Conservation (phyloP, 2,888 invertebrate genomes). For the Dorcus parallelipipedus region DNA sequence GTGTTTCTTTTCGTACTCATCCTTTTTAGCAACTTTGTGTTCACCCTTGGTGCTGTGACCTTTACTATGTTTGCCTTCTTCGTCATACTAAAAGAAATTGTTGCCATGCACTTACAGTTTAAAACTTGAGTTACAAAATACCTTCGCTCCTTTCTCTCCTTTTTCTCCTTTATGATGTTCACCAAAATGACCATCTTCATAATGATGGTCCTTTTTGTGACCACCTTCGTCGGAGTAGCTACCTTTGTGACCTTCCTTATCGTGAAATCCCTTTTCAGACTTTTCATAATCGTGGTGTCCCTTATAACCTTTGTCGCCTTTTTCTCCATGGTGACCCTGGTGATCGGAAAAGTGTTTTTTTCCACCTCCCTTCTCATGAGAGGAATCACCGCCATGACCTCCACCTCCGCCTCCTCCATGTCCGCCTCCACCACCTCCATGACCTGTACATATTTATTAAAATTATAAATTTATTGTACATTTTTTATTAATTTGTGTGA, state of each 20-base stretch:
- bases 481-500: no score
- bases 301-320: slow-evolving; percentile 66
- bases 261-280: slow-evolving; percentile 64
- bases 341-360: slow-evolving; percentile 56
- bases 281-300: slow-evolving; percentile 62
- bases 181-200: slow-evolving; percentile 62
- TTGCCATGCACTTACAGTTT: not conserved
- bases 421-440: not conserved
- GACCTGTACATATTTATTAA: not conserved
- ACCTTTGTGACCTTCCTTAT: slow-evolving; percentile 62
- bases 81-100: slow-evolving; percentile 33
- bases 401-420: not conserved
- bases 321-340: slow-evolving; percentile 55
- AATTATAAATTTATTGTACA: no score
- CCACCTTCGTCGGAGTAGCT: slow-evolving; percentile 64
- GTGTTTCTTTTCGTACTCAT: slow-evolving; percentile 83
- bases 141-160: slow-evolving; percentile 58
- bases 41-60: slow-evolving; percentile 85
- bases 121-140: not conserved
- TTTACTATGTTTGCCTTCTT: slow-evolving; percentile 55
- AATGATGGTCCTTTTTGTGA: slow-evolving; percentile 59
- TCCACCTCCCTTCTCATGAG: slow-evolving; percentile 52
- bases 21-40: slow-evolving; percentile 79
- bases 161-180: slow-evolving; percentile 65
- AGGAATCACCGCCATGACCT: not conserved